phyloP scores from a whole-genome alignment of 2,888 invertebrate species.

The Ochlodes sylvanus region DNA sequence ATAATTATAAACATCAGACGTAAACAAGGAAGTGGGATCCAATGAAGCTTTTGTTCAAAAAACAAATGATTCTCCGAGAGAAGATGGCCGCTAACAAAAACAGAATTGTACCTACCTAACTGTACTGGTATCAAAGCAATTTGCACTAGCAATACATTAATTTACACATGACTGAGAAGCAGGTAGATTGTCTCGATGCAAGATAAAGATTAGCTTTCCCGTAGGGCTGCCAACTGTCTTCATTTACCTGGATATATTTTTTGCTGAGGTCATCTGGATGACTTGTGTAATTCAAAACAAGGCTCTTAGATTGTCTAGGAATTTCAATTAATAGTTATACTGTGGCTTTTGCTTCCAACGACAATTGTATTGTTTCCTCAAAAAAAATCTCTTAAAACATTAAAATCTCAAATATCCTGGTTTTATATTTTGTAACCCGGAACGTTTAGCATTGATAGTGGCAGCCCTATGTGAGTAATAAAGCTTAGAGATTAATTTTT shows the following conservation, averaged over 20 bases:
- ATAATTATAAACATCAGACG: conserved; percentile 5
- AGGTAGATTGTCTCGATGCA: conserved; percentile 30
- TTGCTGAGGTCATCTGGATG: background rate
- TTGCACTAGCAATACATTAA: conserved; percentile 32
- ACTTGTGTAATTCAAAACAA: no score
- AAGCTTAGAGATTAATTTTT: conserved; percentile 34
- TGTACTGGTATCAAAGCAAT: conserved; percentile 33
- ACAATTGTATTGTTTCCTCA: no score
- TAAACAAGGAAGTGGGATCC: conserved; percentile 5
- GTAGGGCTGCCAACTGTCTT: background rate
- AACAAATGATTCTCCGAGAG: conserved; percentile 26
- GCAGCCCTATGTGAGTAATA: conserved; percentile 21
- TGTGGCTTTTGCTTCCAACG: no score
- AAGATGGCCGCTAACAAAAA: conserved; percentile 27
- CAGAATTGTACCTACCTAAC: conserved; percentile 18
- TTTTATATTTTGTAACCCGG: background rate
- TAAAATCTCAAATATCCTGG: background rate
- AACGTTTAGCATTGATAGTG: background rate
- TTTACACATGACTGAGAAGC: conserved; percentile 35
- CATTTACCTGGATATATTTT: background rate
- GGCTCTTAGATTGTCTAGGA: no score
- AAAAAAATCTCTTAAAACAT: no score
- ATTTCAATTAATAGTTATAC: no score
- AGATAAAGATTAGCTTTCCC: conserved; percentile 37
- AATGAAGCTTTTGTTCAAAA: conserved; percentile 31